Base-by-base conservation (phyloP, 2,888 invertebrate species). In the Silvanus unidentatus region DNA sequence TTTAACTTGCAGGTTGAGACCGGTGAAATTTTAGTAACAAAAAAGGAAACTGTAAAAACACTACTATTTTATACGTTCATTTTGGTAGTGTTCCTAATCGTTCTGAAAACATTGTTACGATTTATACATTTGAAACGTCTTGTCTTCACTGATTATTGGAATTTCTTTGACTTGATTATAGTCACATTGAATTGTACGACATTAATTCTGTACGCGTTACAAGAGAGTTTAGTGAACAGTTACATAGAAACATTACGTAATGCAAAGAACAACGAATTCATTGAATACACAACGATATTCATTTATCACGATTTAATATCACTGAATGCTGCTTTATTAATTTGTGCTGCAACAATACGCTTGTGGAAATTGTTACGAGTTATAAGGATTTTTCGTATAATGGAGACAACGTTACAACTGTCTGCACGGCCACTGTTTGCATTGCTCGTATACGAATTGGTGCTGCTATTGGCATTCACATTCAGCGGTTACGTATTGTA, bases 311-410 rank as follows among this genome's bases (percentile, higher is more conserved):
- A 44, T 8, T 34, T 48, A 10, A 43, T 65, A 10, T 61, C 57
- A 0, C 22, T 55, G 1, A 39, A 61, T 12, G 57, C 57, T 1
- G 60, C 60, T 9, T 8, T 52, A 27, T 45, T 66, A 29, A 56
- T 66, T 8, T 57, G 60, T 43, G 39, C 65, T 9, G 59, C 64
- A 2, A 66, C 64, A 2, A 42, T 65, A 5, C 57, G 65, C 6
- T 42, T 65, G 0, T 66, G 65, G 66, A 63, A 60, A 37, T 44
- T 66, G 34, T 45, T 66, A 12, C 49, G 63, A 47, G 64, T 62
- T 43, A 46, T 61, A 37, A 11, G 52, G 2, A 60, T 64, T 28
- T 61, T 66, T 42, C 52, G 51, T 44, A 44, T 63, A n/a, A 55
- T 57, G 3, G 65, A 66, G 43, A 54, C 55, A 44, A 65, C 65